Base-by-base conservation (phyloP, 2,888 invertebrate genomes). In the Masnerella sp. region DNA sequence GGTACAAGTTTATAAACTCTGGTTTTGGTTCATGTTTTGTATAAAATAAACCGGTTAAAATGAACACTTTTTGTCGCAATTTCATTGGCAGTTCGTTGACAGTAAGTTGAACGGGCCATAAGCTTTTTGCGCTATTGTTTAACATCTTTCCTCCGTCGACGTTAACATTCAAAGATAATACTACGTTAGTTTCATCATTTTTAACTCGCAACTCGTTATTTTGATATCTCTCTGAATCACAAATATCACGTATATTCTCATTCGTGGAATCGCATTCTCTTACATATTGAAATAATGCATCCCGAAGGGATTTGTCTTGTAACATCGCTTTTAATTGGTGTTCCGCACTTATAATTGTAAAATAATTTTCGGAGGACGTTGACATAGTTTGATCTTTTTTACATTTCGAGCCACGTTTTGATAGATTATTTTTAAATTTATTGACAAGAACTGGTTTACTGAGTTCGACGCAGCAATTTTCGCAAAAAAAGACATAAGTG, bases 11-110 rank as follows among this genome's bases (percentile, higher is more conserved):
- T 45, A 54, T 54, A 1, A 32, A 17, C 2, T 2, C 9, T 17
- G 54, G 54, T 9, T 45, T 28, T 5, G 54, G 43, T 15, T 65
- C 65, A 12, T 2, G 2, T 5, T 8, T 7, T 5, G 54, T 65
- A 32, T 65, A 65, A 34, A 34, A 65, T 18, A 65, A 52, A 2
- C 22, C 43, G 2, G 47, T 5, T n/a, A 65, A 47, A 22, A 65
- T 14, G 20, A 54, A 43, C 1, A 22, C 14, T 38, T 45, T 38
- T 22, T 17, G 12, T 47, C 67, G 43, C 15, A 67, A 5, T 58
- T 67, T 67, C 0, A 49, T 17, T 11, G 67, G 56, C 5, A 67
- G 40, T 49, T 67, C 67, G 32, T 67, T 67, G 4, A 59, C 22
- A 8, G 9, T 59, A 0, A 45, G 5, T 17, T 59, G 58, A n/a